These are phyloP conservation scores for Riptortus pedestris DNA, from an alignment of 1,140 invertebrate genomes.

Conservation along the genomic window DNA sequence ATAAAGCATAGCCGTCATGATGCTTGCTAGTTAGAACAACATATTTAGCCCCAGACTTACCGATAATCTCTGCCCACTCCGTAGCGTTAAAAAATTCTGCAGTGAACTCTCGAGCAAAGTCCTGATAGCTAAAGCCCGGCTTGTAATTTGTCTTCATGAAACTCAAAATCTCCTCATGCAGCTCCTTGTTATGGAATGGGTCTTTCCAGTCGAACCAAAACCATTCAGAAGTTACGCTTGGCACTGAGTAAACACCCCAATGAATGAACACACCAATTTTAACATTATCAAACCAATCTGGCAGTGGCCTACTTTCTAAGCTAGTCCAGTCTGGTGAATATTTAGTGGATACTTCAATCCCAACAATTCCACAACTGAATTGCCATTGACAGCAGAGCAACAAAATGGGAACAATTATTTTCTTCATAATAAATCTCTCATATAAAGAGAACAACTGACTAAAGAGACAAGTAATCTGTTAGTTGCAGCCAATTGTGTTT, in stretches of 20 bases:
- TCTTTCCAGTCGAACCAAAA: constrained; percentile 69
- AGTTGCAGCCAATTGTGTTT: too few relatives aligned
- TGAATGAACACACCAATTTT: constrained; percentile 93
- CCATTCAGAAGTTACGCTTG: constrained; percentile 75
- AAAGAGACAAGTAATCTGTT: too few relatives aligned
- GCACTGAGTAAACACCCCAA: constrained; percentile 87
- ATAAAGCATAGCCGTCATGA: constrained; percentile 84
- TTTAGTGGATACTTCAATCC: neutral
- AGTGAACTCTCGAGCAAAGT: constrained; percentile 71
- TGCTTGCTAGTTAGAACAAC: constrained; percentile 87
- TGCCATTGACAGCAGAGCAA: too few relatives aligned
- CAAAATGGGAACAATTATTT: too few relatives aligned
- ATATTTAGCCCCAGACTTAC: constrained; percentile 70
- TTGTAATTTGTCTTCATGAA: constrained; percentile 69
- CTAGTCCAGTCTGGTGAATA: constrained; percentile 69
- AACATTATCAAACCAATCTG: constrained; percentile 76
- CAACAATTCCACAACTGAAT: too few relatives aligned
- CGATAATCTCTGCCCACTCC: constrained; percentile 63
- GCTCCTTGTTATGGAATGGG: neutral
- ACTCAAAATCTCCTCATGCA: constrained; percentile 33
- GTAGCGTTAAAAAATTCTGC: constrained; percentile 72
- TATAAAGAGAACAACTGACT: too few relatives aligned
- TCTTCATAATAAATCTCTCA: too few relatives aligned
- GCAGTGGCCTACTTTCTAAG: constrained; percentile 69
- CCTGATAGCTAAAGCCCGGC: constrained; percentile 71